Conservation (phyloP, 2,888 invertebrate species). For the Gortyna flavago region DNA sequence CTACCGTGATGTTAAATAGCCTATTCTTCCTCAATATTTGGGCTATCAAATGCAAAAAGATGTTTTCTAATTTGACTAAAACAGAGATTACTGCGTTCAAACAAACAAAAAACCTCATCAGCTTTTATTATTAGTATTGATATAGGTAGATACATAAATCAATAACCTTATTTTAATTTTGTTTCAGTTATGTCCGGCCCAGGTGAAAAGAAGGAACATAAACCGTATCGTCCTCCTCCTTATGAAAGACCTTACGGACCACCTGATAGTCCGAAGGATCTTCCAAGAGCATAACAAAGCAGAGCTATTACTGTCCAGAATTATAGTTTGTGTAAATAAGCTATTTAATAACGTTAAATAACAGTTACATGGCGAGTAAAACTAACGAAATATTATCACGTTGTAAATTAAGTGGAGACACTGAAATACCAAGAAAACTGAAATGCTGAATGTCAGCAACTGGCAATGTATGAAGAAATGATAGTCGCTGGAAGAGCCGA, state of each 20-base stretch:
- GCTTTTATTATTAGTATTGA: too few species aligned
- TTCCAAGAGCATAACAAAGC: slow-evolving; percentile 62
- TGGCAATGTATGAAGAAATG: neutral
- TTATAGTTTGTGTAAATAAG: neutral
- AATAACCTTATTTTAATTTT: slow-evolving; percentile 17
- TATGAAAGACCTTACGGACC: slow-evolving; percentile 76
- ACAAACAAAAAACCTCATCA: too few species aligned
- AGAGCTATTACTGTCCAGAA: neutral
- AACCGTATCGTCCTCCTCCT: slow-evolving; percentile 77
- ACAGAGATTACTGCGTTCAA: too few species aligned
- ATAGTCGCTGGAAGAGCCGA: neutral
- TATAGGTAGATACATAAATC: neutral
- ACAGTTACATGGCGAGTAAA: neutral
- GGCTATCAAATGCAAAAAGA: too few species aligned
- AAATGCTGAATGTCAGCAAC: neutral
- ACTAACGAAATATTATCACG: neutral
- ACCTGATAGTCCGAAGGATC: slow-evolving; percentile 71
- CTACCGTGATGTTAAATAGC: too few species aligned
- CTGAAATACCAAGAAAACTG: neutral
- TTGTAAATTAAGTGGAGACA: neutral
- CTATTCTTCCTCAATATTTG: too few species aligned
- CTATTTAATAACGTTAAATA: neutral
- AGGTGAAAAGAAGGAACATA: slow-evolving; percentile 72
- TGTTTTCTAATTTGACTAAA: too few species aligned
- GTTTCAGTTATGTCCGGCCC: slow-evolving; percentile 76